phyloP scores from a whole-genome alignment of 2,888 invertebrate species.

The Dicycla oo region DNA sequence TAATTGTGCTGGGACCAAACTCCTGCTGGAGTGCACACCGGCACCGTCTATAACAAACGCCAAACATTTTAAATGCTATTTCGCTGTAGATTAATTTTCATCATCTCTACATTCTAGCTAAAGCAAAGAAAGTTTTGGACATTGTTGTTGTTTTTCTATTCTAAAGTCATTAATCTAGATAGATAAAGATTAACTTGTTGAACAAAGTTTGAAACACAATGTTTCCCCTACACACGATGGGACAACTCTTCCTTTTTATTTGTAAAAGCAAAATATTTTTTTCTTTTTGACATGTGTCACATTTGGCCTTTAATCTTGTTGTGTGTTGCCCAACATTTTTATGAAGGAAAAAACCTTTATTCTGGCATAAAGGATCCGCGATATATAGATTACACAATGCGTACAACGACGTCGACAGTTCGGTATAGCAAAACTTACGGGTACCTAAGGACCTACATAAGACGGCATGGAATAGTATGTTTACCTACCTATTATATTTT shows the following conservation, averaged over 20 bases:
- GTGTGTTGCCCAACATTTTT: slow-evolving; percentile 50
- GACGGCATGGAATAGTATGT: background rate
- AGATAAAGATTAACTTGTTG: slow-evolving; percentile 5
- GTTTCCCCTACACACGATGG: slow-evolving; percentile 5
- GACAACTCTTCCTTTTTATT: slow-evolving; percentile 37
- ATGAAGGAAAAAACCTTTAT: slow-evolving; percentile 54
- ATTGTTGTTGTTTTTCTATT: slow-evolving; percentile 1
- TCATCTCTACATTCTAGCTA: slow-evolving; percentile 1
- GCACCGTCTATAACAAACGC: slow-evolving; percentile 21
- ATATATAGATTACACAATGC: slow-evolving; percentile 45
- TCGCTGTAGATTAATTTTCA: slow-evolving; percentile 8
- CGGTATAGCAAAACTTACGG: slow-evolving; percentile 14
- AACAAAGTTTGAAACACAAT: slow-evolving; percentile 23
- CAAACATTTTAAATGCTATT: slow-evolving; percentile 28
- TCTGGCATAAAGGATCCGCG: slow-evolving; percentile 48
- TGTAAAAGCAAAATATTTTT: slow-evolving; percentile 50
- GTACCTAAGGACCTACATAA: slow-evolving; percentile 11
- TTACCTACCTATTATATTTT: background rate
- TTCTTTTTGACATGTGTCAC: slow-evolving; percentile 55
- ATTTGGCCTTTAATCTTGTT: slow-evolving; percentile 57
- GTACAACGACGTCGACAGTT: slow-evolving; percentile 22
- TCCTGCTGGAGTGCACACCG: background rate
- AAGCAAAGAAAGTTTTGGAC: slow-evolving; percentile 3
- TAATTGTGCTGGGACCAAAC: slow-evolving; percentile 37
- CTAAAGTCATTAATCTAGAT: background rate